Conservation (phyloP, 2,888 invertebrate genomes). For the Tholera decimalis region DNA sequence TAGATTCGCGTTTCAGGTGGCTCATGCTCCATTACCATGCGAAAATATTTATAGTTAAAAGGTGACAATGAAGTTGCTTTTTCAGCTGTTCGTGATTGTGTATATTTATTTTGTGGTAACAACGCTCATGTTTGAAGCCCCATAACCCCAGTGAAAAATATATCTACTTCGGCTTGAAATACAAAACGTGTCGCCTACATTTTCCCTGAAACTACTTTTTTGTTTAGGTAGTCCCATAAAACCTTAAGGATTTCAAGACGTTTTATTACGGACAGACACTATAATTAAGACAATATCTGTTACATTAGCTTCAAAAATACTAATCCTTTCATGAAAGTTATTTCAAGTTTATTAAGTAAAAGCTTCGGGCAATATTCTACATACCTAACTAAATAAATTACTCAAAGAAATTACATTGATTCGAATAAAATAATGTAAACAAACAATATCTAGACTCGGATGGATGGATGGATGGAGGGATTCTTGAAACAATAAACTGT, state of each 20-base stretch:
- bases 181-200: not conserved
- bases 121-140: not conserved
- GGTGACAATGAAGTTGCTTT: not conserved
- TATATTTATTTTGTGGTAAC: not conserved
- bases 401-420: slow-evolving; percentile 30
- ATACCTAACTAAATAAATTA: slow-evolving; percentile 29
- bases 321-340: slow-evolving; percentile 69
- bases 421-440: slow-evolving; percentile 26
- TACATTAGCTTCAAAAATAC: slow-evolving; percentile 57
- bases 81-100: not conserved
- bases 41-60: not conserved
- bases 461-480: too few species aligned
- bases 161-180: not conserved
- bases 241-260: not conserved
- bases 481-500: slow-evolving; percentile 18
- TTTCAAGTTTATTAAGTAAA: slow-evolving; percentile 65
- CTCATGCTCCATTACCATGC: not conserved
- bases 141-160: not conserved
- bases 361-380: slow-evolving; percentile 4
- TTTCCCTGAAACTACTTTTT: not conserved
- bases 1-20: not conserved
- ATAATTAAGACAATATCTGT: slow-evolving; percentile 15
- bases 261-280: not conserved
- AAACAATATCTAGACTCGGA: slow-evolving; percentile 8
- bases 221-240: not conserved